Evolutionary conservation across 30 jellyfish, hydroid and myxozoan genomes (phyloP), one percentile per base, ranked within the genome.

Genomic region (Turritopsis dohrnii): DNA sequence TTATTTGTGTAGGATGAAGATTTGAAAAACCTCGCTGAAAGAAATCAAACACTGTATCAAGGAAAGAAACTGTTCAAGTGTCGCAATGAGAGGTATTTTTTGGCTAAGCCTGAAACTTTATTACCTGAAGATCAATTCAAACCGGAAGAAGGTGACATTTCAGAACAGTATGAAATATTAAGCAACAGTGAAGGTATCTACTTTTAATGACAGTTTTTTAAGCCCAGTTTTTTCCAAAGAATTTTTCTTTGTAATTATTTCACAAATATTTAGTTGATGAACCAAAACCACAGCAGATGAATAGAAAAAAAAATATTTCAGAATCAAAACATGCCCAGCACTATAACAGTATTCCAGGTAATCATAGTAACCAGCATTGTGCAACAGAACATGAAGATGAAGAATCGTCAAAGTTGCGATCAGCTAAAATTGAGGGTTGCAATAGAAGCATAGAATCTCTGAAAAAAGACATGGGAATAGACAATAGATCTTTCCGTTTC

Each of bases 401-500:
- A 27, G 77, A 69, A 41, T 3, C 9, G 9, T 41, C 60, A 41
- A 41, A 41, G 77, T 23, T n/a, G 30, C 28, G 77, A 7, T 23
- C 77, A 9, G 30, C 28, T 19, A 23, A 69, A 69, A 69, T 69
- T 23, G 30, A 27, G 19, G 22, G 19, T n/a, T 0, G 19, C 19
- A 27, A 19, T 69, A 9, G 17, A 69, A 1, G 77, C 30, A 69
- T 69, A n/a, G 31, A 69, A n/a, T n/a, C 30, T 69, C 30, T 69
- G 77, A 69, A 69, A 69, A 69, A 69, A 27, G 77, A 69, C 9
- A 69, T 69, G 16, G 77, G 77, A 23, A 69, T 69, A n/a, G 77
- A 69, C 22, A 69, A 69, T 69, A 41, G 60, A 41, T 41, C 60
- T 41, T 41, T 41, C 60, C 60, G 13, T 41, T 41, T 3, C 60